These are phyloP conservation scores for Propithecus perrieri DNA, from an alignment of 2,797 vertebrate species.

Conservation along the genomic window DNA sequence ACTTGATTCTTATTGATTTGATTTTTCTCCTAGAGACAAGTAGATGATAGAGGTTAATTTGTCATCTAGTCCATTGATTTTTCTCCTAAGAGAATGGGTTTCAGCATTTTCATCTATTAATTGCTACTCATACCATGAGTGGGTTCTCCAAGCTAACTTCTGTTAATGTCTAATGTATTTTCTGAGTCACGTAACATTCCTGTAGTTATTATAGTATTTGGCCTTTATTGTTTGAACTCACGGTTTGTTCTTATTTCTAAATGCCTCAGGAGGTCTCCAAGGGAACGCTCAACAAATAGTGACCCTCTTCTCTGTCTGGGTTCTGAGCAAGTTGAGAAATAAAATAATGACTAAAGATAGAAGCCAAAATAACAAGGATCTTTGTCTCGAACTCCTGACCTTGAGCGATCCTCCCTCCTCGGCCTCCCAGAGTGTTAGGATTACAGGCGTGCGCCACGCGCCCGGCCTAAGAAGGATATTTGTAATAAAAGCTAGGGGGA, in stretches of 20 bases:
- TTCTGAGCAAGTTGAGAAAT: neutral
- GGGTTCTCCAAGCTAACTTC: neutral
- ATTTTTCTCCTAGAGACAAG: conserved; percentile 36
- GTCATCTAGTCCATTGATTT: conserved; percentile 58
- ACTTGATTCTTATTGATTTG: conserved; percentile 19
- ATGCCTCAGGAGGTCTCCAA: neutral
- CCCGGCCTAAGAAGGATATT: neutral
- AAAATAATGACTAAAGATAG: neutral
- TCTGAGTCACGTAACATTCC: neutral
- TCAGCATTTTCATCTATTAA: conserved; percentile 41
- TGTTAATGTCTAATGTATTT: neutral
- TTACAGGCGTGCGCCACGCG: too few relatives aligned
- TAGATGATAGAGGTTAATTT: conserved; percentile 49
- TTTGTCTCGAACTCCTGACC: too few relatives aligned
- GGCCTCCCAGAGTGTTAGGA: too few relatives aligned
- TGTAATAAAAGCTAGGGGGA: neutral
- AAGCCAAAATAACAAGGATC: neutral
- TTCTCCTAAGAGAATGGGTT: conserved; percentile 41
- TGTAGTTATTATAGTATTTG: neutral
- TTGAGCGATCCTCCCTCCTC: too few relatives aligned
- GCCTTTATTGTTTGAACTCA: neutral
- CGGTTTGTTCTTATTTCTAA: conserved; percentile 31
- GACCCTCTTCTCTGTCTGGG: neutral
- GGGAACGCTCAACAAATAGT: neutral
- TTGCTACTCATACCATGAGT: neutral